Base-by-base conservation (phyloP, 92 coral and sea anemone species). In the Metridium senile region DNA sequence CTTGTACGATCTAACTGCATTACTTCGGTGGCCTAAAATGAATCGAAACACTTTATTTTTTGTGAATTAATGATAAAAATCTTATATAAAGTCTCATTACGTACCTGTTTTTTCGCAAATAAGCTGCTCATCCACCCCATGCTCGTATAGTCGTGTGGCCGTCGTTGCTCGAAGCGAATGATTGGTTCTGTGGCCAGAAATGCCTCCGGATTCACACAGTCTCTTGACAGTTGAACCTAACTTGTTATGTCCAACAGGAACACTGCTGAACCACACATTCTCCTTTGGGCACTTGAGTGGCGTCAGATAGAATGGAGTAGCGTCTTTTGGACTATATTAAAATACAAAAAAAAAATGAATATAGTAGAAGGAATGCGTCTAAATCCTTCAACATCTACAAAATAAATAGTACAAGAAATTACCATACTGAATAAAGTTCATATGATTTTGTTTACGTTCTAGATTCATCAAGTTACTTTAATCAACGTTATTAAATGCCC, bases 91-190 rank as follows among this genome's bases (percentile, higher is more conserved):
- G 49, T 58, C 9, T 58, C n/a, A 3, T 3, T 20, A 7, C 18
- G 30, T 70, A 65, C 63, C 82, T 63, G 82, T 77, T 32, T 77
- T 77, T 49, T 77, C 74, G 64, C 82, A 77, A 25, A 77, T 77
- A 11, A 77, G 82, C 74, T 77, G 75, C 66, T 77, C 82, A 57
- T 77, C 82, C 4, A 77, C 51, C 29, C 64, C 61, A 17, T 16
- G 22, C 9, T 77, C 82, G 53, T 34, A 77, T 54, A 77, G 0
- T 1, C 75, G 61, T 39, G 83, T 78, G 9, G 83, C 74, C 11
- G 68, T 72, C 49, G 83, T 54, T 11, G 83, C 75, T 26, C 83
- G 32, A 8, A 78, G 28, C 23, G 74, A 66, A 53, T 78, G 83
- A 58, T 78, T 78, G 18, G 76, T 78, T 59, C 74, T 51, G 67